phyloP scores from a whole-genome alignment of 2,888 invertebrate genomes.

The Notodonta dromedarius region DNA sequence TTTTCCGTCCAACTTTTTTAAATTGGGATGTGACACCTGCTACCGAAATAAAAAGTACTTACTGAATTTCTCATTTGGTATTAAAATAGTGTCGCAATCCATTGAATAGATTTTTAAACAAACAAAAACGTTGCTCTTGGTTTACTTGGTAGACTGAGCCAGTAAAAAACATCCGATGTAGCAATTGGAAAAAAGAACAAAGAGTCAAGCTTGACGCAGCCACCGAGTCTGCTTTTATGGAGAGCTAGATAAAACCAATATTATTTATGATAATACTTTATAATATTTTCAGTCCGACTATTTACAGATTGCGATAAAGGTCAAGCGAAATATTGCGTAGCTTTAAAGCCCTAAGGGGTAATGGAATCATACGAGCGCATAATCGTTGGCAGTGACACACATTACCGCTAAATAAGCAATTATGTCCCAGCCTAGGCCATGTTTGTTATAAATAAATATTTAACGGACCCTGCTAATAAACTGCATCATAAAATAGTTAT shows the following conservation, averaged over 20 bases:
- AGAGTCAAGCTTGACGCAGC: background rate
- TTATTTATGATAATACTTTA: constrained; percentile 2
- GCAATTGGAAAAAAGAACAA: constrained; percentile 1
- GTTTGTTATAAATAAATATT: constrained; percentile 64
- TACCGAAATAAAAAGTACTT: background rate
- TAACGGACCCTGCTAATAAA: constrained; percentile 48
- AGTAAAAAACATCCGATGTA: constrained; percentile 7
- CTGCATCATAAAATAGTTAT: constrained; percentile 4
- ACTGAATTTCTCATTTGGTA: background rate
- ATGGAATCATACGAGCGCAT: constrained; percentile 63
- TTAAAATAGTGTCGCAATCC: constrained; percentile 3
- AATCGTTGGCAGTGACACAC: constrained; percentile 76
- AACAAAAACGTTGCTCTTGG: constrained; percentile 3
- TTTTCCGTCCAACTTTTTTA: background rate
- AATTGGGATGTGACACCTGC: constrained; percentile 6
- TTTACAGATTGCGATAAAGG: constrained; percentile 27
- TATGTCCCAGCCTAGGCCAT: constrained; percentile 56
- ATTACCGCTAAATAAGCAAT: constrained; percentile 66
- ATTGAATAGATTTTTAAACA: constrained; percentile 7
- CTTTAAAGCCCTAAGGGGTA: constrained; percentile 50
- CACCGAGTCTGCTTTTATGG: background rate
- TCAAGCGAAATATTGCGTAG: constrained; percentile 14
- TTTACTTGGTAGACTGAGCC: constrained; percentile 4
- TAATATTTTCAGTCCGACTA: constrained; percentile 18
- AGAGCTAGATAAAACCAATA: background rate